Base-by-base conservation (phyloP, 2,888 invertebrate species). In the Drosophila macrothrix region DNA sequence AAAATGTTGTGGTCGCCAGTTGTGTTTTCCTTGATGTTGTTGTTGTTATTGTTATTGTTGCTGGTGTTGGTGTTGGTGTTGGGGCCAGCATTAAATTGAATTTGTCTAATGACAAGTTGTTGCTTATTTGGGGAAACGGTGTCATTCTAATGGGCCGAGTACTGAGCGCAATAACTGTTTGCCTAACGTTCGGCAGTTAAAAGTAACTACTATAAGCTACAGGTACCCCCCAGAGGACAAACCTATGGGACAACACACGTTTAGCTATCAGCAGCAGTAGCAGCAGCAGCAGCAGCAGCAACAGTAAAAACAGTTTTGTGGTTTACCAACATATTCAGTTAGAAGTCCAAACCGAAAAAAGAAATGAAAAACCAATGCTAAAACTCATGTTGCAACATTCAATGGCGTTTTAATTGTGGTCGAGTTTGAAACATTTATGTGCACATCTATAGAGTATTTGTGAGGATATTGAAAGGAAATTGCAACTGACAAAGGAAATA, bases 51-150 rank as follows among this genome's bases (percentile, higher is more conserved):
- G 49, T 33, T 63, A 19, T n/a, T 28, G 52, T 19, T 59, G 52
- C 7, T 74, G 56, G 58, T 73, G 80, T 43, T 67, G 49, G 10
- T 46, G 73, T 49, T 81, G 69, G 29, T 65, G 62, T 52, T 73
- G 53, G 54, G 70, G 76, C 70, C 73, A 67, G 83, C 84, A 84
- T 84, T 77, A 86, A 90, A 86, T 86, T 86, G 85, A 86, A 90
- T 86, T 86, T 86, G 81, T 90, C 89, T 86, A 86, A 86, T 86
- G 90, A 88, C 85, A 90, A 90, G 85, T 86, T 86, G 85, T 90
- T 88, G 88, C 75, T 61, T 67, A 68, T 58, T 54, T 65, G 35
- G 58, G 41, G 56, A 70, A 46, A 61, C 75, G 69, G 71, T 88
- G 84, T 84, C 88, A 88, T 68, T 88, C 77, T 82, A 84, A 90